These are phyloP conservation scores for Abscondita cerata DNA, from an alignment of 2,888 invertebrate species.

Conservation along the genomic window DNA sequence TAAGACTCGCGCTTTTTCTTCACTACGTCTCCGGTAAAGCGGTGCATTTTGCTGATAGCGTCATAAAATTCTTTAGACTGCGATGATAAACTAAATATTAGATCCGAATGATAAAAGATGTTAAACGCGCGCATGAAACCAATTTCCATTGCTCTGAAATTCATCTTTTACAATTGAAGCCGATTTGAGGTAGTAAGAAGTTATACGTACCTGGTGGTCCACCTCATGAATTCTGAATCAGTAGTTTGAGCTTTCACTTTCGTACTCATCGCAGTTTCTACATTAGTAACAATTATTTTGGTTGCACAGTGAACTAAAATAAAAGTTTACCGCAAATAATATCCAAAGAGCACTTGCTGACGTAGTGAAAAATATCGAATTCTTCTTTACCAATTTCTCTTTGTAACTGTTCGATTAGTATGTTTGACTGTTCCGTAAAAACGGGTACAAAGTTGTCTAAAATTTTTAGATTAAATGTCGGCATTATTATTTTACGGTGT, in stretches of 20 bases:
- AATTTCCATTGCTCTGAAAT: conserved; percentile 23
- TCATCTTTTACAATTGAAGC: background rate
- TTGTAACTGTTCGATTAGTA: conserved; percentile 59
- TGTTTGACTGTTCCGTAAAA: conserved; percentile 65
- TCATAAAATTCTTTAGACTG: conserved; percentile 6
- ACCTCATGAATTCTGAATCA: conserved; percentile 62
- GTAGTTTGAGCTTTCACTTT: conserved; percentile 66
- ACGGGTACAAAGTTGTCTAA: conserved; percentile 67
- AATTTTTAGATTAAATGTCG: conserved; percentile 69
- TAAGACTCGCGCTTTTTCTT: conserved; percentile 3
- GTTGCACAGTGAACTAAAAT: background rate
- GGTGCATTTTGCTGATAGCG: conserved; percentile 10
- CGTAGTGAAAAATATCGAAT: conserved; percentile 63
- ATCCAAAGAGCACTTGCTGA: conserved; percentile 67
- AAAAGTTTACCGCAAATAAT: conserved; percentile 65
- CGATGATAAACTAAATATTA: conserved; percentile 14
- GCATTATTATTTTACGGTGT: conserved; percentile 66
- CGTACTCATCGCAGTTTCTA: conserved; percentile 78
- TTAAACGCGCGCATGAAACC: conserved; percentile 17
- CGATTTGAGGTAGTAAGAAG: background rate
- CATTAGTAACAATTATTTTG: conserved; percentile 20
- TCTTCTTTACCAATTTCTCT: conserved; percentile 53
- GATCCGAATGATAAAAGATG: conserved; percentile 16
- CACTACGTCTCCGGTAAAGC: conserved; percentile 13
- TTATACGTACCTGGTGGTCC: conserved; percentile 42